Percentiles rank a stretch among this genome's conserved stretches.
These are phyloP conservation scores for Drosophila insularis DNA, from an alignment of 1,140 invertebrate genomes.

Conservation along the genomic window DNA sequence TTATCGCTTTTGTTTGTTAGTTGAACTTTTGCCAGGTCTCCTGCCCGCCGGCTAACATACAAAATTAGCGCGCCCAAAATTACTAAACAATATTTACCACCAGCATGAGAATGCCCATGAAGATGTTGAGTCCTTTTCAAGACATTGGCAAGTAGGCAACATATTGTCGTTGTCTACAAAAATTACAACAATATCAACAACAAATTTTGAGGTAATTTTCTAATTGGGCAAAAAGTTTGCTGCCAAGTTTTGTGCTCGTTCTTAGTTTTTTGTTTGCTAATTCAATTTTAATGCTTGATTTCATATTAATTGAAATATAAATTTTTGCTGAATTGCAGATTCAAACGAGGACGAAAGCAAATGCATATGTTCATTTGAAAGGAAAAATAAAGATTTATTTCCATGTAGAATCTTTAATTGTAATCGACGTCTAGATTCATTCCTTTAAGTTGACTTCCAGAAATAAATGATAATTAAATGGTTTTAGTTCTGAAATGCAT, in stretches of 20 bases:
- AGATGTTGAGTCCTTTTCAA: conserved; percentile 24
- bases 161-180: conserved; percentile 64
- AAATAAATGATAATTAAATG: too few relatives aligned
- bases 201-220: conserved; percentile 60
- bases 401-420: too few relatives aligned
- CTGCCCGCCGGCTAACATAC: conserved; percentile 71
- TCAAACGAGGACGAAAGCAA: not conserved
- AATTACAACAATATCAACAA: conserved; percentile 11
- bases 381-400: too few relatives aligned
- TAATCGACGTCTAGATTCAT: too few relatives aligned
- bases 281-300: conserved; percentile 83
- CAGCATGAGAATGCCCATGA: not conserved
- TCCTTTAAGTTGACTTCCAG: too few relatives aligned
- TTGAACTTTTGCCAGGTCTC: conserved; percentile 70
- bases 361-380: not conserved
- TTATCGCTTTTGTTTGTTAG: conserved; percentile 81
- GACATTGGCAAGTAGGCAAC: conserved; percentile 62
- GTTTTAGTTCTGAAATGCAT: too few relatives aligned
- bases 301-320: conserved; percentile 82
- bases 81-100: conserved; percentile 76
- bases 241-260: conserved; percentile 68
- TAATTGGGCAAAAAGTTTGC: conserved; percentile 70
- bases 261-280: conserved; percentile 68
- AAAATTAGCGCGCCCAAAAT: conserved; percentile 78
- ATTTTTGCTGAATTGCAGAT: conserved; percentile 23